Percentiles rank a stretch among this genome's conserved stretches.
phyloP scores from a whole-genome alignment of 2,113 vertebrate genomes.

The Gasterosteus aculeatus region DNA sequence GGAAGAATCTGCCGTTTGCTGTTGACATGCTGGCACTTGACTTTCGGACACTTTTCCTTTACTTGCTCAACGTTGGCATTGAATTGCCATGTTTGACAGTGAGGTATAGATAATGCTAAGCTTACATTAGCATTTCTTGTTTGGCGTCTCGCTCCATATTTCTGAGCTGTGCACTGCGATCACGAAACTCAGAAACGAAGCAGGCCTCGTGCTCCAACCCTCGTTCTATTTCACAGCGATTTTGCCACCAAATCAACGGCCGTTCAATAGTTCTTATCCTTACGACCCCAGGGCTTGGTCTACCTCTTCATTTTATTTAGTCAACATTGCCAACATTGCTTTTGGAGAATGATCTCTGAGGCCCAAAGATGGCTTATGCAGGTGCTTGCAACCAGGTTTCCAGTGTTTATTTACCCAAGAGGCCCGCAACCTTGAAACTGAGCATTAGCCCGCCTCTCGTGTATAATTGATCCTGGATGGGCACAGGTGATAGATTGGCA shows the following conservation, averaged over 20 bases:
- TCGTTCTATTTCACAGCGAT: constrained; percentile 64
- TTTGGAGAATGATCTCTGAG: not conserved
- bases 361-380: not conserved
- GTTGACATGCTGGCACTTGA: constrained; percentile 48
- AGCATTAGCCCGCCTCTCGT: constrained; percentile 28
- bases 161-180: constrained; percentile 48
- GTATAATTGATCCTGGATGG: constrained; percentile 48
- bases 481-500: constrained; percentile 21
- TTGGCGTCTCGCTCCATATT: constrained; percentile 18
- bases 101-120: constrained; percentile 49
- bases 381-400: constrained; percentile 23
- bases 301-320: constrained; percentile 28
- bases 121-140: constrained; percentile 46
- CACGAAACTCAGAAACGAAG: constrained; percentile 52
- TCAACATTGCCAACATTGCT: not conserved
- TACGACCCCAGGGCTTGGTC: not conserved
- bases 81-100: constrained; percentile 43
- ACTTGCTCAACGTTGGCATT: constrained; percentile 38
- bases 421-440: constrained; percentile 52
- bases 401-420: constrained; percentile 27
- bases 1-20: constrained; percentile 34
- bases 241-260: constrained; percentile 52
- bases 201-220: constrained; percentile 42
- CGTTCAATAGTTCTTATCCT: constrained; percentile 53
- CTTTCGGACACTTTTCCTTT: constrained; percentile 31